phyloP scores from a whole-genome alignment of 2,888 invertebrate species.

The Diadromus collaris region DNA sequence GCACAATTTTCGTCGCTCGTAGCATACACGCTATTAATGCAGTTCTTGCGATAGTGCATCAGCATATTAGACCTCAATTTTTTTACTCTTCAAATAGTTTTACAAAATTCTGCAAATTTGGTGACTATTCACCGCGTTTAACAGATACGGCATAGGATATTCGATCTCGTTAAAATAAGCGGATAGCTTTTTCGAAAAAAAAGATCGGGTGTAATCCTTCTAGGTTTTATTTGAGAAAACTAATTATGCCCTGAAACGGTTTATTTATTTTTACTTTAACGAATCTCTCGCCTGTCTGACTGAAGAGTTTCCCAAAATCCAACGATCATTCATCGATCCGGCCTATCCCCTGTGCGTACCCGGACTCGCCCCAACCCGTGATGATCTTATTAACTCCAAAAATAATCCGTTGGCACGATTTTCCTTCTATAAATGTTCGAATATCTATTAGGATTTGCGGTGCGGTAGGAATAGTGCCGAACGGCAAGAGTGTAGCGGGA shows the following conservation, averaged over 20 bases:
- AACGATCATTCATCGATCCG: neutral
- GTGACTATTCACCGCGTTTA: too few relatives aligned
- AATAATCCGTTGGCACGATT: constrained; percentile 57
- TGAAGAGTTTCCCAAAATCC: neutral
- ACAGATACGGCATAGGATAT: neutral
- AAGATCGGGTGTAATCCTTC: neutral
- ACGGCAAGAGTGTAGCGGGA: neutral
- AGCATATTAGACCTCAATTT: constrained; percentile 15
- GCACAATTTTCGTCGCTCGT: constrained; percentile 52
- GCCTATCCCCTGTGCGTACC: neutral
- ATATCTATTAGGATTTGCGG: constrained; percentile 53
- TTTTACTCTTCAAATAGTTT: neutral
- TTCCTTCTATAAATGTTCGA: constrained; percentile 57
- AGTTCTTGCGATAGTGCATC: constrained; percentile 31
- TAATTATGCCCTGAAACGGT: neutral
- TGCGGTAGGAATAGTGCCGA: neutral
- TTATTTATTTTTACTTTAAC: neutral
- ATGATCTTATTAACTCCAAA: constrained; percentile 55
- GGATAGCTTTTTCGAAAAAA: neutral
- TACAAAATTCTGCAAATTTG: too few relatives aligned
- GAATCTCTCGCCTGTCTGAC: neutral
- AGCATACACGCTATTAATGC: constrained; percentile 44
- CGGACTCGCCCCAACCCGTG: constrained; percentile 14
- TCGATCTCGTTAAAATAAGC: neutral
- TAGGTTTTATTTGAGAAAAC: neutral